phyloP scores from a whole-genome alignment of 2,797 vertebrate species.

The Trachurus trachurus region DNA sequence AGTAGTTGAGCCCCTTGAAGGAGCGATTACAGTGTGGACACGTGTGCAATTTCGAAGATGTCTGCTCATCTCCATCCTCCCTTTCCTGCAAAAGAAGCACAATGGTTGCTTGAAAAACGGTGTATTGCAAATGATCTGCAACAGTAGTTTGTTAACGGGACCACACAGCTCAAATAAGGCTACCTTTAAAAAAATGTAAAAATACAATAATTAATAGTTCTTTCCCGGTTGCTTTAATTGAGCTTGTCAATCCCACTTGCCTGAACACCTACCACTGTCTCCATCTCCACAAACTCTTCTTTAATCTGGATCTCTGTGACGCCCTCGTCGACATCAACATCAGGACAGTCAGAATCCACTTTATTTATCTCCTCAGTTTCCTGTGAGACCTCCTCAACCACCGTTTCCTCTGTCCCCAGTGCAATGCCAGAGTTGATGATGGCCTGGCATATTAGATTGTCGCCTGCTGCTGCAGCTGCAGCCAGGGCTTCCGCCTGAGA shows the following conservation, averaged over 20 bases:
- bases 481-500: conserved; percentile 85
- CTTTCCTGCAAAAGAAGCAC: conserved; percentile 65
- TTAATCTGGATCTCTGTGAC: conserved; percentile 85
- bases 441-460: conserved; percentile 95
- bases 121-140: neutral
- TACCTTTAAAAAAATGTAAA: neutral
- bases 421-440: conserved; percentile 95
- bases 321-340: conserved; percentile 62
- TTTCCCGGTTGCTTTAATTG: neutral
- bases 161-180: neutral
- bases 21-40: conserved; percentile 93
- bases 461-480: conserved; percentile 81
- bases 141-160: neutral
- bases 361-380: conserved; percentile 64
- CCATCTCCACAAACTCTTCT: conserved; percentile 84
- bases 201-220: neutral
- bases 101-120: neutral
- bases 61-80: conserved; percentile 66
- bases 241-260: neutral
- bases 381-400: conserved; percentile 63
- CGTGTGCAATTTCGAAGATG: conserved; percentile 78
- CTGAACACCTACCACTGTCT: conserved; percentile 60
- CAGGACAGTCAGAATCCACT: conserved; percentile 68
- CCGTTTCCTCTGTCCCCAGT: conserved; percentile 85
- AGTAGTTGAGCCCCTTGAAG: conserved; percentile 89